Percentiles rank a stretch among this genome's conserved stretches.
These are phyloP conservation scores for Trichopria drosophilae DNA, from an alignment of 2,888 invertebrate species.

Conservation along the genomic window DNA sequence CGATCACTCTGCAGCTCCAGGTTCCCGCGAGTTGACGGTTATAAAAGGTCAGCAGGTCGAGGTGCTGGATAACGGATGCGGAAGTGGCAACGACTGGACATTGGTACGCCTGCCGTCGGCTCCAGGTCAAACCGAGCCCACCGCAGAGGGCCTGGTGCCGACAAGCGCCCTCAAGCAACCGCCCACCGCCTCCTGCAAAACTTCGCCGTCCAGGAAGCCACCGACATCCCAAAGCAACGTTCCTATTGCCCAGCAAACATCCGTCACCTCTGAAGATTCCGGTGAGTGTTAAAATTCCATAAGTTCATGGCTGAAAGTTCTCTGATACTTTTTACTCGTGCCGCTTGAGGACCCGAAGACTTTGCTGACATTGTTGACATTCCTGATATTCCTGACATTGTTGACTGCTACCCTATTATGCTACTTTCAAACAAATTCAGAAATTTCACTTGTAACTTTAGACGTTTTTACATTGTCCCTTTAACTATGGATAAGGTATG, in stretches of 20 bases:
- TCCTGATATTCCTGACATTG: too few relatives aligned
- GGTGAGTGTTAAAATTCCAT: constrained; percentile 50
- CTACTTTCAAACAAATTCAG: too few relatives aligned
- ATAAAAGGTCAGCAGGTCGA: constrained; percentile 93
- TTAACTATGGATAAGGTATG: too few relatives aligned
- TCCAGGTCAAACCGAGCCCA: constrained; percentile 61
- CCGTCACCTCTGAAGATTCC: constrained; percentile 52
- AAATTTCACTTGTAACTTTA: too few relatives aligned
- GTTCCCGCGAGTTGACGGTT: constrained; percentile 80
- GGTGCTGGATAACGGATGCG: constrained; percentile 75
- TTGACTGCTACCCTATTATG: too few relatives aligned
- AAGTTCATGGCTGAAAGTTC: too few relatives aligned
- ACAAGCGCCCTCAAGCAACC: constrained; percentile 76
- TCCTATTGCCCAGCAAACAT: constrained; percentile 43
- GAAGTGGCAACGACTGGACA: constrained; percentile 54
- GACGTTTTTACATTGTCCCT: too few relatives aligned
- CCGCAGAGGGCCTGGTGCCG: constrained; percentile 81
- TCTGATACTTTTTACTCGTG: too few relatives aligned
- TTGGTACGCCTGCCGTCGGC: constrained; percentile 61
- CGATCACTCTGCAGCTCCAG: constrained; percentile 77
- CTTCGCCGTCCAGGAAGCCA: constrained; percentile 62
- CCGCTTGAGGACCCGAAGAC: too few relatives aligned
- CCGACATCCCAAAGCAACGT: constrained; percentile 35
- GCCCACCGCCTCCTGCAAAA: constrained; percentile 63
- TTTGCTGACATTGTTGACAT: too few relatives aligned